Base-by-base conservation (phyloP, 2,888 invertebrate genomes). In the Iphiclides podalirius region DNA sequence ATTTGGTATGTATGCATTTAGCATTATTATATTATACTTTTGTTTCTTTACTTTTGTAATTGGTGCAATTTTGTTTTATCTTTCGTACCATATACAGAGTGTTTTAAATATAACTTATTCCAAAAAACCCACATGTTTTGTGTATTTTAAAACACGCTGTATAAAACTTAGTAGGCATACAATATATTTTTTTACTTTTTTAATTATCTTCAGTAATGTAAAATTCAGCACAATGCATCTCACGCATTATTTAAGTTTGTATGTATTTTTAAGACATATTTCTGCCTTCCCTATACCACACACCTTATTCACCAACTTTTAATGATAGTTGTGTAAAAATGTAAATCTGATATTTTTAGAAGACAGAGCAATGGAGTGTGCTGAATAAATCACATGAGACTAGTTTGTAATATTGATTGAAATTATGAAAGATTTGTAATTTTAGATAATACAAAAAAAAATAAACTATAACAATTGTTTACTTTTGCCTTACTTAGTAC, bases 371-470 rank as follows among this genome's bases (percentile, higher is more conserved):
- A 71, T 59, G 60, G 61, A 70, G 72, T 73, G 77, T 80, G 82
- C 83, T 80, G 82, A 78, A 77, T 76, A 76, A 74, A 80, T 73
- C 75, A 79, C 68, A 70, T 70, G 72, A 64, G 69, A 73, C 47
- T 66, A 70, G 69, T 82, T 81, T 79, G 68, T 77, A 70, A 70
- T 76, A 78, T 79, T 73, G 67, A 75, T 74, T 72, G 75, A 82
- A 79, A 78, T 72, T 79, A 82, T 79, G 65, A 79, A 82, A 83
- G 78, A 82, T 88, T 87, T 86, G 86, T 87, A 88, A 87, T 81
- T 84, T 87, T 86, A 87, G 85, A 81, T 77, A 82, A 84, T 85
- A 70, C 76, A 72, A 76, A 68, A 75, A 69, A 67, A 73, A 11
- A 31, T n/a, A 23, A 16, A 45, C 11, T 8, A 31, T 40, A 52